Evolutionary conservation across 2,797 vertebrate genomes (phyloP).

Genomic region (Enteromius viviparus): DNA sequence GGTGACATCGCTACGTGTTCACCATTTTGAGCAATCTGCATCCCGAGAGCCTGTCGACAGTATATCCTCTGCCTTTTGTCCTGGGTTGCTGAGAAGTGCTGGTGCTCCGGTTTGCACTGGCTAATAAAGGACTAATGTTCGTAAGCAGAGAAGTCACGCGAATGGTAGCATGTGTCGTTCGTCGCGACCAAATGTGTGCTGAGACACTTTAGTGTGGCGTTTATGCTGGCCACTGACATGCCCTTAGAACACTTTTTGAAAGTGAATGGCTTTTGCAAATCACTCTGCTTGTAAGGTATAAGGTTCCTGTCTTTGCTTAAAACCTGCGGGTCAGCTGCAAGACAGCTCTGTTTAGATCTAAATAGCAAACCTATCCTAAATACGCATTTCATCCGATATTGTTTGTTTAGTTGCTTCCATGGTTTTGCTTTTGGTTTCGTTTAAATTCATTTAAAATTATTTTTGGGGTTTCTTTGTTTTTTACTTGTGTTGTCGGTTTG

Average conservation of each 20-base stretch:
- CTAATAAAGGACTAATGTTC: slow-evolving; percentile 50
- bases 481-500: not conserved
- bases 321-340: not conserved
- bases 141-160: slow-evolving; percentile 13
- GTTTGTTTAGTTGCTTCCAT: not conserved
- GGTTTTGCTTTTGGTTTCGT: not conserved
- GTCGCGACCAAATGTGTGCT: not conserved
- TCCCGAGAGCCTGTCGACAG: not conserved
- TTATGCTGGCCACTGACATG: not conserved
- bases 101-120: slow-evolving; percentile 11
- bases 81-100: slow-evolving; percentile 6
- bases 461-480: not conserved
- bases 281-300: not conserved
- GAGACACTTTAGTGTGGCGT: not conserved
- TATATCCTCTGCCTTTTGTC: slow-evolving; percentile 33
- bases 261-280: slow-evolving; percentile 7
- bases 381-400: not conserved
- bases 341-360: not conserved
- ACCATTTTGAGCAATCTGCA: slow-evolving; percentile 24
- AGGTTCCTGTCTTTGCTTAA: not conserved
- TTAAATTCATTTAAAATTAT: not conserved
- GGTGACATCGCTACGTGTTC: slow-evolving; percentile 39
- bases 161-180: slow-evolving; percentile 4
- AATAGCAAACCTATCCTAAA: not conserved
- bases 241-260: not conserved